Percentiles rank a stretch among this genome's conserved stretches.
These are phyloP conservation scores for Podarcis cretensis DNA, from an alignment of 2,113 vertebrate genomes.

Conservation along the genomic window DNA sequence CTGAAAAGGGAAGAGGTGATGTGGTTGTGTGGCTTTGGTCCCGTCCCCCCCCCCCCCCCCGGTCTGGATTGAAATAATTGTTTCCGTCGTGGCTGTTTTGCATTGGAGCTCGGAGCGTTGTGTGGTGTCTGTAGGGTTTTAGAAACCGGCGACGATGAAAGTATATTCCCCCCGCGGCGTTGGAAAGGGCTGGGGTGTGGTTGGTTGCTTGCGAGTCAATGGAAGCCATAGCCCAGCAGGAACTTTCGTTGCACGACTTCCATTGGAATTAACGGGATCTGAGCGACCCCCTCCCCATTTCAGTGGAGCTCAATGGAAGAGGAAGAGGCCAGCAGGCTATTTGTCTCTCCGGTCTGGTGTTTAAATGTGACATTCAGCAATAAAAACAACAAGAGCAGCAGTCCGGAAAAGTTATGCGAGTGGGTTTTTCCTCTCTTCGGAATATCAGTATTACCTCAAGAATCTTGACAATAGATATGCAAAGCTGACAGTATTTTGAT, in stretches of 20 bases:
- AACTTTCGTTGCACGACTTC: background rate
- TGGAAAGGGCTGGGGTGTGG: slow-evolving; percentile 56
- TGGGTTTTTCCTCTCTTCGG: slow-evolving; percentile 59
- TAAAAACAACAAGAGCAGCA: slow-evolving; percentile 65
- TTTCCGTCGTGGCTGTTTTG: slow-evolving; percentile 44
- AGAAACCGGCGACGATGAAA: slow-evolving; percentile 29
- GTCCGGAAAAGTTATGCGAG: slow-evolving; percentile 47
- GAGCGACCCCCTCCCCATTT: background rate
- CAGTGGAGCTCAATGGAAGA: background rate
- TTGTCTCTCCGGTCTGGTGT: slow-evolving; percentile 36
- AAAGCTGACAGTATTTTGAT: slow-evolving; percentile 68
- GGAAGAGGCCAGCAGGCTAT: background rate
- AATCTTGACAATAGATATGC: slow-evolving; percentile 78
- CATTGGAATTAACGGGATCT: background rate
- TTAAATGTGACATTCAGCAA: slow-evolving; percentile 76
- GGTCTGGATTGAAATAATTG: slow-evolving; percentile 40
- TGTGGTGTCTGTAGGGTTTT: slow-evolving; percentile 54
- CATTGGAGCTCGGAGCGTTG: slow-evolving; percentile 50
- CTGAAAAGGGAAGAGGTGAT: slow-evolving; percentile 38
- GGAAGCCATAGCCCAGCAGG: background rate
- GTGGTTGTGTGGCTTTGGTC: slow-evolving; percentile 18
- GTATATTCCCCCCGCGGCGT: slow-evolving; percentile 34
- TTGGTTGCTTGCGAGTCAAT: slow-evolving; percentile 29
- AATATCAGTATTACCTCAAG: slow-evolving; percentile 78
- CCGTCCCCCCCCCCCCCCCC: background rate